These are phyloP conservation scores for Anolis carolinensis DNA, from an alignment of 2,113 vertebrate genomes.

Conservation along the genomic window DNA sequence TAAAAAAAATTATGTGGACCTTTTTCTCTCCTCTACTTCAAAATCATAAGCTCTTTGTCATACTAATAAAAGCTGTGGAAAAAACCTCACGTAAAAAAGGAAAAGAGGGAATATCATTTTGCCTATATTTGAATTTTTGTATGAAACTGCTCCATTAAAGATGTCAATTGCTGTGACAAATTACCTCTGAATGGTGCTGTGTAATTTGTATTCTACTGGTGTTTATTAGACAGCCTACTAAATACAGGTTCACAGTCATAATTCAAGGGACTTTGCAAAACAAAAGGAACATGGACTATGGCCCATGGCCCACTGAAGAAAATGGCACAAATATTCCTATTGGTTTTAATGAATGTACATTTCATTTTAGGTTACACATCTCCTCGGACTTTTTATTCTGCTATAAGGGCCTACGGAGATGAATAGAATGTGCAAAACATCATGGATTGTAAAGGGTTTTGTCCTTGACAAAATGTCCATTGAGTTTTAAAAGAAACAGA, in stretches of 20 bases:
- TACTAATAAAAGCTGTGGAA: constrained; percentile 35
- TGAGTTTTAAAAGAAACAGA: not conserved
- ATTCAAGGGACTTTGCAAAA: not conserved
- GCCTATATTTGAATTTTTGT: not conserved
- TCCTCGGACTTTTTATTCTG: not conserved
- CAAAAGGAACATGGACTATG: not conserved
- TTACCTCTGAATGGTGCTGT: fast-evolving
- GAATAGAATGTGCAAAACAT: not conserved
- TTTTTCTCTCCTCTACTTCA: not conserved
- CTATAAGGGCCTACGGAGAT: not conserved
- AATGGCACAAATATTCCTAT: not conserved
- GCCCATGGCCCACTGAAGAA: not conserved
- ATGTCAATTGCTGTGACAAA: not conserved
- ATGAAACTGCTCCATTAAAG: not conserved
- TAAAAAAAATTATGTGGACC: constrained; percentile 13
- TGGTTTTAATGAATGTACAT: not conserved
- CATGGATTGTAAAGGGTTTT: not conserved
- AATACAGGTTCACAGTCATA: not conserved
- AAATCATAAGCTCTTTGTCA: not conserved
- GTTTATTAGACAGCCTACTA: not conserved
- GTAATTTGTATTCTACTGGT: constrained; percentile 20
- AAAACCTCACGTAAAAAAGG: not conserved
- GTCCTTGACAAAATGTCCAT: not conserved
- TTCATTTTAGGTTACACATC: constrained; percentile 10
- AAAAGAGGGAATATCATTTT: constrained; percentile 15